Conservation (phyloP, 2,113 vertebrate genomes). For the Notechis scutatus region DNA sequence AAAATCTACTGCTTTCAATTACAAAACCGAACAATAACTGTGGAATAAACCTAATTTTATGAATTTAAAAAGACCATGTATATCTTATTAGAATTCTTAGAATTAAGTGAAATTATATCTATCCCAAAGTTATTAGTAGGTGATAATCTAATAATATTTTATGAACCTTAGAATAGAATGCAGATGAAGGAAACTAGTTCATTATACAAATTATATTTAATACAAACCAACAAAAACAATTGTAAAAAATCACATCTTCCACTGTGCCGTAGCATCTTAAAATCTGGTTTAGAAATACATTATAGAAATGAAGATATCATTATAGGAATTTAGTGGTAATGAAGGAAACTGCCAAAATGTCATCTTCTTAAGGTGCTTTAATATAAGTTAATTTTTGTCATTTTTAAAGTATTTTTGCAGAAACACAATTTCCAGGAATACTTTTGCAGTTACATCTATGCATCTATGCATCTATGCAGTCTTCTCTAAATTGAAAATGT, state of each 20-base stretch:
- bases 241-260: background rate
- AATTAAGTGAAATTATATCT: constrained; percentile 63
- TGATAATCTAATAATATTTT: constrained; percentile 40
- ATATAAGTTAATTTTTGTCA: background rate
- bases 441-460: background rate
- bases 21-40: constrained; percentile 54
- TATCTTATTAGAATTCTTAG: constrained; percentile 53
- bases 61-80: constrained; percentile 56
- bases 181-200: background rate
- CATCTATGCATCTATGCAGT: background rate
- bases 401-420: background rate
- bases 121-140: constrained; percentile 48
- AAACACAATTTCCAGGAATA: background rate
- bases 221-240: background rate
- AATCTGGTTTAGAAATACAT: background rate
- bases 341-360: background rate
- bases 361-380: background rate
- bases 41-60: constrained; percentile 43
- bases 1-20: constrained; percentile 38
- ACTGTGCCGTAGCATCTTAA: background rate
- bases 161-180: constrained; percentile 28
- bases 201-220: background rate
- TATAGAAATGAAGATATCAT: background rate
- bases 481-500: background rate
- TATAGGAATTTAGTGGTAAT: background rate